These are phyloP conservation scores for Halcyon senegalensis DNA, from an alignment of 2,113 vertebrate genomes.

Conservation along the genomic window DNA sequence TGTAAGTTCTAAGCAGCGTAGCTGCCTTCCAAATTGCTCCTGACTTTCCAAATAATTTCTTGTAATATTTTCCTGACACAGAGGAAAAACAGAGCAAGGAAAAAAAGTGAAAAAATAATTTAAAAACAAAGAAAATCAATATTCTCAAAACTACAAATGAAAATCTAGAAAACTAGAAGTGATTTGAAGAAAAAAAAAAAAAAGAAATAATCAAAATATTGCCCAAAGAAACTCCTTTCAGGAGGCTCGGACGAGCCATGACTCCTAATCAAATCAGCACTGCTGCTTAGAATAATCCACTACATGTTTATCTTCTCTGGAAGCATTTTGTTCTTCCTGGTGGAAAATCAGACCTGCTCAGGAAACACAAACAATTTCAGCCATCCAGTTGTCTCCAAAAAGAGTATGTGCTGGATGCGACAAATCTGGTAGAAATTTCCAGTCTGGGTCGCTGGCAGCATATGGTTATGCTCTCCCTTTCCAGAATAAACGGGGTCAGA, in stretches of 20 bases:
- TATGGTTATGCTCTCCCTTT: not conserved
- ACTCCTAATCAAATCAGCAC: not conserved
- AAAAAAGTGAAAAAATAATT: not conserved
- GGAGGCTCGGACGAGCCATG: not conserved
- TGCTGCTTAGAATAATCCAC: not conserved
- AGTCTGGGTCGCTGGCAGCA: not conserved
- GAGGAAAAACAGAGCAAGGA: not conserved
- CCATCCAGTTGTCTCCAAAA: not conserved
- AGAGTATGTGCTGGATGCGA: not conserved
- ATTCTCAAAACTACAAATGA: not conserved
- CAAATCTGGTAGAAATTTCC: not conserved
- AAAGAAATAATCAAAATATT: not conserved
- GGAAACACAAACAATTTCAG: not conserved
- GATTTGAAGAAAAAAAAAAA: not conserved
- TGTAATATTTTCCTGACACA: not conserved
- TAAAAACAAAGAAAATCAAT: not conserved
- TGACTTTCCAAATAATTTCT: not conserved
- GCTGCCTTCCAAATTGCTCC: not conserved
- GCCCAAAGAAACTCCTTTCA: not conserved
- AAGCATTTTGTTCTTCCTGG: not conserved
- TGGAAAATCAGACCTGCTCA: not conserved
- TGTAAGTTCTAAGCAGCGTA: not conserved
- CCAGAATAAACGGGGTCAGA: constrained; percentile 23
- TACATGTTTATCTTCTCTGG: not conserved
- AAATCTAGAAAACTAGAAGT: not conserved